phyloP scores from a whole-genome alignment of 1,140 invertebrate species.

The Branchinecta lynchi region DNA sequence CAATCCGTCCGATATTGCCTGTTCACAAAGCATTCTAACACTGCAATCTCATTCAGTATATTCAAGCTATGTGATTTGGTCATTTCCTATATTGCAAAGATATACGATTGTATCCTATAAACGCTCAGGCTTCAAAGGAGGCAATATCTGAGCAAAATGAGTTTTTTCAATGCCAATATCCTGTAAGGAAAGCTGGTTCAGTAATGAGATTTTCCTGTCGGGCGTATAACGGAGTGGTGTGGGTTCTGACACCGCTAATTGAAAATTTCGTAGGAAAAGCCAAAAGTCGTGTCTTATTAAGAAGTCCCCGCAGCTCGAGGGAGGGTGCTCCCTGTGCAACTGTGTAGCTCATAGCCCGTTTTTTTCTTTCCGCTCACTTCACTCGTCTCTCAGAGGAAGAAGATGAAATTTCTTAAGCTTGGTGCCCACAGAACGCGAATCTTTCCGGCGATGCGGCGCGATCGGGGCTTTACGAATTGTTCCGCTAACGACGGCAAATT shows the following conservation, averaged over 20 bases:
- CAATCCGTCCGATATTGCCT: not conserved
- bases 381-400: too few species aligned
- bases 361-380: too few species aligned
- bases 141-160: constrained; percentile 11
- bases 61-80: constrained; percentile 4
- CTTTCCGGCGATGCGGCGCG: too few species aligned
- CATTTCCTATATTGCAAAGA: constrained; percentile 6
- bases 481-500: too few species aligned
- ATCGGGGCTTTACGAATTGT: too few species aligned
- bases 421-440: too few species aligned
- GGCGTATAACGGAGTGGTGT: constrained; percentile 2
- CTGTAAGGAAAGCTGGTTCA: constrained; percentile 1
- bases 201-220: constrained; percentile 11
- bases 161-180: constrained; percentile 11
- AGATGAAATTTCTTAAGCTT: too few species aligned
- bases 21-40: not conserved
- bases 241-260: not conserved
- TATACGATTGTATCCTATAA: constrained; percentile 3
- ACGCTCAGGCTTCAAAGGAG: constrained; percentile 7
- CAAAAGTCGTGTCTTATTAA: too few species aligned
- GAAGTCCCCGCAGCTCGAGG: too few species aligned
- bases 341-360: too few species aligned
- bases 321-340: too few species aligned
- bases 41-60: not conserved
- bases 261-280: not conserved